Percentiles rank a stretch among this genome's conserved stretches.
Conservation (phyloP, 2,888 invertebrate species). For the Pheosia tremula region DNA sequence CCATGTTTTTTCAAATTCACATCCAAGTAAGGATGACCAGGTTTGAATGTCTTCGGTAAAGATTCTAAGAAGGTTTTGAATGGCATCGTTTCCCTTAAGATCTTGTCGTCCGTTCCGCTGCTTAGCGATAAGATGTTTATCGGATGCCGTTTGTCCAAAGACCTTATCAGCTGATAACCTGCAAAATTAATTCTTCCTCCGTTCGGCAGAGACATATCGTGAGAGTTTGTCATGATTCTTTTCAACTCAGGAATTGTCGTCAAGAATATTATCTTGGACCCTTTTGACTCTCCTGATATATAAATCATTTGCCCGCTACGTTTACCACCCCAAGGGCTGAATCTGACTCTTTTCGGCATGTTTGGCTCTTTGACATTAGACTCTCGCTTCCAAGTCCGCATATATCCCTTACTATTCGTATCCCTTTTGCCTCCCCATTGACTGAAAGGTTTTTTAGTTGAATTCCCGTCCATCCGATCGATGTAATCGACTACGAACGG, state of each 20-base stretch:
- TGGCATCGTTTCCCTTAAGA: constrained; percentile 61
- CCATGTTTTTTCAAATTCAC: constrained; percentile 74
- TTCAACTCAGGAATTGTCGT: constrained; percentile 68
- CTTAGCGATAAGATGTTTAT: constrained; percentile 65
- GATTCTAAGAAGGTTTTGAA: constrained; percentile 64
- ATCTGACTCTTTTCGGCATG: constrained; percentile 78
- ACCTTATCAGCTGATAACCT: constrained; percentile 63
- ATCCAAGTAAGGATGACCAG: constrained; percentile 71
- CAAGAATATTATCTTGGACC: constrained; percentile 66
- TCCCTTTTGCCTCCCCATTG: constrained; percentile 77
- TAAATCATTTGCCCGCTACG: constrained; percentile 72
- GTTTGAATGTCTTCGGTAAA: constrained; percentile 63
- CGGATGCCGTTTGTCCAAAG: constrained; percentile 65
- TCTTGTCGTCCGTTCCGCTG: constrained; percentile 53
- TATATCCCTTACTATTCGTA: constrained; percentile 50
- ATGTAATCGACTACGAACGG: constrained; percentile 43
- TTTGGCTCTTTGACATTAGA: constrained; percentile 64
- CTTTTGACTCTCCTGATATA: constrained; percentile 60
- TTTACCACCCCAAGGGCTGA: constrained; percentile 80
- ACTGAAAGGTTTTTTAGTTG: constrained; percentile 67
- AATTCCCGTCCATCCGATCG: constrained; percentile 45
- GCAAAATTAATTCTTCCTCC: constrained; percentile 54
- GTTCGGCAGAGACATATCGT: constrained; percentile 38
- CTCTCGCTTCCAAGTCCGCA: constrained; percentile 75
- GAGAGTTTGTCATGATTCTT: constrained; percentile 63